These are phyloP conservation scores for Anas capensis DNA, from an alignment of 2,797 vertebrate species.

Conservation along the genomic window DNA sequence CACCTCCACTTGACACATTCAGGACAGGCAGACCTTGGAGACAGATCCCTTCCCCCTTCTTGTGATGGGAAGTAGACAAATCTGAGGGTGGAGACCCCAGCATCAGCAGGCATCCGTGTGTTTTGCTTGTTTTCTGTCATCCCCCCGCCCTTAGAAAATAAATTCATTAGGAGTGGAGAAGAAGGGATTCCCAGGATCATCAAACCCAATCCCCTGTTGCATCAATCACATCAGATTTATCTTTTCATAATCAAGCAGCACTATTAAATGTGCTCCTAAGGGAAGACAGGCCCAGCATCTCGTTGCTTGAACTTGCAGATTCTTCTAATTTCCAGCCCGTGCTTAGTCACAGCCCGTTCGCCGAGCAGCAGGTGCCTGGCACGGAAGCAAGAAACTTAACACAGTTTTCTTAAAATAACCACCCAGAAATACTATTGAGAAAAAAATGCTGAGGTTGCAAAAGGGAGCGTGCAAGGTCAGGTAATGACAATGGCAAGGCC, in stretches of 20 bases:
- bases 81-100: background rate
- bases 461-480: conserved; percentile 8
- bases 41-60: background rate
- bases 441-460: conserved; percentile 31
- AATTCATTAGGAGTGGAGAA: conserved; percentile 19
- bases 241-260: conserved; percentile 61
- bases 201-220: conserved; percentile 34
- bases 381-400: conserved; percentile 34
- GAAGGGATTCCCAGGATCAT: conserved; percentile 58
- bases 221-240: conserved; percentile 64
- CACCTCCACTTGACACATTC: background rate
- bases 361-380: conserved; percentile 52
- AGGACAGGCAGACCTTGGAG: background rate
- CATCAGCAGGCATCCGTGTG: background rate
- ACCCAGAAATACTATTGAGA: conserved; percentile 13
- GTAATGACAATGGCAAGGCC: background rate
- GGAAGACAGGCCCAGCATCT: conserved; percentile 45
- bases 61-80: background rate
- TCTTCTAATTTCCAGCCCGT: conserved; percentile 36
- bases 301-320: conserved; percentile 20
- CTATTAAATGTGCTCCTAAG: conserved; percentile 38
- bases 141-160: background rate
- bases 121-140: background rate
- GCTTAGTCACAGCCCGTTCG: conserved; percentile 65
- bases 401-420: conserved; percentile 64